phyloP scores from a whole-genome alignment of 2,113 vertebrate species.

The Reinhardtius hippoglossoides region DNA sequence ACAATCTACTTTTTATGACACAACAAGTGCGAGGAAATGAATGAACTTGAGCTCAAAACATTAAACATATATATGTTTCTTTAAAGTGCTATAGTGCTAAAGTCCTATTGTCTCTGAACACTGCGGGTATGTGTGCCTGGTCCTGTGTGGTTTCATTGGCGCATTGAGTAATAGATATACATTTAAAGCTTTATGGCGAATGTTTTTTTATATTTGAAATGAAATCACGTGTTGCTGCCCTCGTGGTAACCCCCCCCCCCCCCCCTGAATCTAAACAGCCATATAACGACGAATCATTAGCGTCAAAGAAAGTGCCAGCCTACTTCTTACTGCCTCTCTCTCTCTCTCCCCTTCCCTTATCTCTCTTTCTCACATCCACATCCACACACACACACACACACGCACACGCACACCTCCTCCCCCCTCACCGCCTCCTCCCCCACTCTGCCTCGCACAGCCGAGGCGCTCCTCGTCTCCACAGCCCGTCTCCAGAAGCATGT shows the following conservation, averaged over 20 bases:
- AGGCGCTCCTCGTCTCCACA: constrained; percentile 65
- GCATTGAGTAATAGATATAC: neutral
- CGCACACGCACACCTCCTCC: neutral
- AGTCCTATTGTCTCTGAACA: too few species aligned
- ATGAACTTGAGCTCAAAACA: too few species aligned
- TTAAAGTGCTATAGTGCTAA: neutral
- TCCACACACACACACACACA: neutral
- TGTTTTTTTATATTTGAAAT: neutral
- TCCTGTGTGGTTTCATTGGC: neutral
- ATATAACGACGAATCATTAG: constrained; percentile 51
- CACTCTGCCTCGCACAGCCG: constrained; percentile 54
- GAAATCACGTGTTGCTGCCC: constrained; percentile 24
- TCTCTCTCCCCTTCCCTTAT: constrained; percentile 22
- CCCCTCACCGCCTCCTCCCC: constrained; percentile 1
- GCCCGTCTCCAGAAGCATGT: constrained; percentile 76
- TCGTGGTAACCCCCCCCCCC: neutral
- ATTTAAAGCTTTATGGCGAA: neutral
- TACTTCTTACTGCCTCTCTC: constrained; percentile 36
- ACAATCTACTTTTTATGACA: too few species aligned
- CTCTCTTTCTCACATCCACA: constrained; percentile 32
- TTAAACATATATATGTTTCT: too few species aligned
- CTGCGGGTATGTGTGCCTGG: neutral
- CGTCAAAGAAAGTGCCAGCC: constrained; percentile 40
- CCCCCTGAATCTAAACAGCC: constrained; percentile 14
- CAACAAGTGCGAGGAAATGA: too few species aligned